These are phyloP conservation scores for Psammodynastes pulverulentus DNA, from an alignment of 2,113 vertebrate genomes.

Conservation along the genomic window DNA sequence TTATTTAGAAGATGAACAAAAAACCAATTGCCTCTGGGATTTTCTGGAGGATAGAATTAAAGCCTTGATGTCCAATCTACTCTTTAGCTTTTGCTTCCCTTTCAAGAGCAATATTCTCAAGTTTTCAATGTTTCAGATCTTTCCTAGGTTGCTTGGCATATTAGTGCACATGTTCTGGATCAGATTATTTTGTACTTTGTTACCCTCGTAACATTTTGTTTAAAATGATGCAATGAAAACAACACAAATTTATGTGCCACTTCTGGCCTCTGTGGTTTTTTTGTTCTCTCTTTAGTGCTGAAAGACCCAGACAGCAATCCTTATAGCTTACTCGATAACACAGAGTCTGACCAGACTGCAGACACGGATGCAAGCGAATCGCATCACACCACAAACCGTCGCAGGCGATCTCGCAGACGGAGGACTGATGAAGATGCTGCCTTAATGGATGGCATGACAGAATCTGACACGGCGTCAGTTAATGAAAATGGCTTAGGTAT, in stretches of 20 bases:
- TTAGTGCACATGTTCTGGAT: background rate
- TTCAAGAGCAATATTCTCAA: background rate
- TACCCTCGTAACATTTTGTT: background rate
- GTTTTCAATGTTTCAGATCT: background rate
- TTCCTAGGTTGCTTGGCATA: background rate
- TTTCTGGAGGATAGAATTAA: background rate
- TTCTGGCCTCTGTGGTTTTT: constrained; percentile 30
- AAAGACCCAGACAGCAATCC: constrained; percentile 88
- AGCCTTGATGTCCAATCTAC: background rate
- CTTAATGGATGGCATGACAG: constrained; percentile 93
- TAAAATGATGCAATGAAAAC: background rate
- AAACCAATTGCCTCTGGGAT: background rate
- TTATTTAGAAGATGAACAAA: background rate
- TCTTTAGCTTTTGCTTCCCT: background rate
- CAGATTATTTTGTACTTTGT: background rate
- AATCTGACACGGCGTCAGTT: constrained; percentile 93
- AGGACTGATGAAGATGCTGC: constrained; percentile 93
- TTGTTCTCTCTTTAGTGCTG: constrained; percentile 69
- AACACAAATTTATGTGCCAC: background rate
- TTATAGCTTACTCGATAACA: constrained; percentile 89
- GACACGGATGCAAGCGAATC: constrained; percentile 96
- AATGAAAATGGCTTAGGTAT: constrained; percentile 97
- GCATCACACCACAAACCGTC: constrained; percentile 86
- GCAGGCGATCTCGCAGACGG: constrained; percentile 89
- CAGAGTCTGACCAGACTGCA: constrained; percentile 95